phyloP scores from a whole-genome alignment of 2,888 invertebrate species.

The Liodrosophila aerea region DNA sequence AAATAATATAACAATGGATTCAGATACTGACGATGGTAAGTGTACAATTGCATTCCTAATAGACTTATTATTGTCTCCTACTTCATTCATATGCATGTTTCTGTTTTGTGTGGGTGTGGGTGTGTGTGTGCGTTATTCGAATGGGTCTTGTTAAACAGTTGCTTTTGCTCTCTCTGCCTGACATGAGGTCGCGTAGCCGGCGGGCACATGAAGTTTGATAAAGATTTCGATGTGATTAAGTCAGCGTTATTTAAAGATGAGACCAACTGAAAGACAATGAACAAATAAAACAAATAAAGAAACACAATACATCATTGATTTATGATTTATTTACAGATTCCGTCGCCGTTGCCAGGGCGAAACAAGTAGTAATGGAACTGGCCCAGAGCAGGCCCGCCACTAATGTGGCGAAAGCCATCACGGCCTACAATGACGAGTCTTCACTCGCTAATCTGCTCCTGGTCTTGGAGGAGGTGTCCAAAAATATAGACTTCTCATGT shows the following conservation, averaged over 20 bases:
- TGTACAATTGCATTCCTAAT: not conserved
- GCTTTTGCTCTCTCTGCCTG: slow-evolving; percentile 25
- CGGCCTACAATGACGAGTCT: slow-evolving; percentile 59
- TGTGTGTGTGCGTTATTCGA: slow-evolving; percentile 2
- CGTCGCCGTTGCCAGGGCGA: not conserved
- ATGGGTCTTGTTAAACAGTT: slow-evolving; percentile 31
- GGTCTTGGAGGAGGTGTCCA: slow-evolving; percentile 76
- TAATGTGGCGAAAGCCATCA: slow-evolving; percentile 72
- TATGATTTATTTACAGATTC: slow-evolving; percentile 23
- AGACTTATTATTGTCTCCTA: not conserved
- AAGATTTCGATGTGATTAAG: slow-evolving; percentile 52
- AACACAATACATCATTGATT: not conserved
- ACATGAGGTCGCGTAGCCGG: slow-evolving; percentile 28
- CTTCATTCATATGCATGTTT: not conserved
- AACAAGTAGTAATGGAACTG: slow-evolving; percentile 48
- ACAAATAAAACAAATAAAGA: slow-evolving; percentile 4
- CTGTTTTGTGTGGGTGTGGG: not conserved
- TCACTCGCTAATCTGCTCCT: slow-evolving; percentile 64
- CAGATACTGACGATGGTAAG: slow-evolving; percentile 47
- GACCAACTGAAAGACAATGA: slow-evolving; percentile 10
- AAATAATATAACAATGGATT: slow-evolving; percentile 32
- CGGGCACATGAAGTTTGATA: slow-evolving; percentile 12
- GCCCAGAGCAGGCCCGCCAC: slow-evolving; percentile 72
- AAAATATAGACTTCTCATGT: slow-evolving; percentile 74
- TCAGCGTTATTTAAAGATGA: slow-evolving; percentile 59